A percentile compares a stretch with the other conserved stretches of the same genome.
Evolutionary conservation across 2,888 invertebrate species (phyloP).

Genomic region (Halictus ligatus): DNA sequence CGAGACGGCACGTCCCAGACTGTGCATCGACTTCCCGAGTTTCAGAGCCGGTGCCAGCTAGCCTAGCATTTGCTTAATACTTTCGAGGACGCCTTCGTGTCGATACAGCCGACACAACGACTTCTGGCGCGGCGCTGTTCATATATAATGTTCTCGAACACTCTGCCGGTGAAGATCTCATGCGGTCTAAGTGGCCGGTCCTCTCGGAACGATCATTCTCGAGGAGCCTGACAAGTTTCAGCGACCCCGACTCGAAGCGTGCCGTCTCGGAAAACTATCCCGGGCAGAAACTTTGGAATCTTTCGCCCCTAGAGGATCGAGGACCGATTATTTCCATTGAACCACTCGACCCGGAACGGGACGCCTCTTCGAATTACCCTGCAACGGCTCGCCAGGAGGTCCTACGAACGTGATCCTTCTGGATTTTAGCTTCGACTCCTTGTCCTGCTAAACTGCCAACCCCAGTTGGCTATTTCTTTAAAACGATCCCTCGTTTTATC

Average conservation of each 20-base stretch:
- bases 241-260: neutral
- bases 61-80: constrained; percentile 26
- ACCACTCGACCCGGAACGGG: neutral
- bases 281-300: neutral
- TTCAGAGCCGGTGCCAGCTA: constrained; percentile 12
- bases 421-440: neutral
- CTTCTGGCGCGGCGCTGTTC: neutral
- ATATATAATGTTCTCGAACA: constrained; percentile 4
- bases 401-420: neutral
- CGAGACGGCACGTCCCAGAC: constrained; percentile 30
- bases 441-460: neutral
- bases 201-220: neutral
- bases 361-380: neutral
- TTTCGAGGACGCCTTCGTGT: neutral
- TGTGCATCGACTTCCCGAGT: neutral
- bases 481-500: neutral
- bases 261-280: neutral
- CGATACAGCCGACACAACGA: neutral
- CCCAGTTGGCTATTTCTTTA: neutral
- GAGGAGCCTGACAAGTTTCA: constrained; percentile 6
- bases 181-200: neutral
- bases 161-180: neutral
- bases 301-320: constrained; percentile 16
- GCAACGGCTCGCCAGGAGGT: neutral
- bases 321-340: constrained; percentile 9